These are phyloP conservation scores for Vandiemenella viatica DNA, from an alignment of 2,888 invertebrate species.

Conservation along the genomic window DNA sequence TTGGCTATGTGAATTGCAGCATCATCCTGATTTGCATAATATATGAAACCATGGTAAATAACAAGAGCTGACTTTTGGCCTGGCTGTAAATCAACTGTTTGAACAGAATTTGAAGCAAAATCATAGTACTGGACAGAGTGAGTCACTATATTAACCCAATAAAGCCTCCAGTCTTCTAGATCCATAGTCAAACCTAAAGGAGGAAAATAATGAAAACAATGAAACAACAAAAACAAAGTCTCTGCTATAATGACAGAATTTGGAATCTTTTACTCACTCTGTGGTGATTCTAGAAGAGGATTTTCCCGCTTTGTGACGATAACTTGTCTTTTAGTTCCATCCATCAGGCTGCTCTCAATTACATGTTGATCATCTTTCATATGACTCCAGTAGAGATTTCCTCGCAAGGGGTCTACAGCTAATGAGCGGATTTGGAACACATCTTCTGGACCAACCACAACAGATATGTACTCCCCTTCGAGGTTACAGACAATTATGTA, in stretches of 20 bases:
- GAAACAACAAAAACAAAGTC: too few species aligned
- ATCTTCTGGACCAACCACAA: conserved; percentile 25
- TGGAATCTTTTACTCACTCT: conserved; percentile 19
- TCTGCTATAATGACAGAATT: too few species aligned
- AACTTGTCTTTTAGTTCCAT: conserved; percentile 35
- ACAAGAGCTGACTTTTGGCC: conserved; percentile 47
- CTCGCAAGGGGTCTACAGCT: conserved; percentile 50
- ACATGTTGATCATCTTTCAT: conserved; percentile 30
- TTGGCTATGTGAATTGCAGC: conserved; percentile 45
- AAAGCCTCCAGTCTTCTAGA: conserved; percentile 41
- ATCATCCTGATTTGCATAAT: conserved; percentile 52
- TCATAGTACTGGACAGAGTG: conserved; percentile 46
- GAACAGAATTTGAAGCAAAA: conserved; percentile 28
- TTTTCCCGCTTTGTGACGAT: conserved; percentile 22
- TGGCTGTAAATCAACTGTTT: conserved; percentile 22
- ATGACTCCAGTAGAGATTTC: conserved; percentile 41
- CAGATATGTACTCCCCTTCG: conserved; percentile 51
- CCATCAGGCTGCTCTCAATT: conserved; percentile 48
- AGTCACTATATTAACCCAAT: conserved; percentile 49
- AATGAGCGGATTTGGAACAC: conserved; percentile 39
- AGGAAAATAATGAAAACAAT: neutral
- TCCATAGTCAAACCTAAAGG: conserved; percentile 46
- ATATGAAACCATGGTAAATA: conserved; percentile 44
- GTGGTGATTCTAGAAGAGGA: conserved; percentile 17
- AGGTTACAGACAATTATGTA: conserved; percentile 54